Percentiles rank a stretch among this genome's conserved stretches.
phyloP scores from a whole-genome alignment of 2,888 invertebrate species.

The Lamellibrachia satsuma region DNA sequence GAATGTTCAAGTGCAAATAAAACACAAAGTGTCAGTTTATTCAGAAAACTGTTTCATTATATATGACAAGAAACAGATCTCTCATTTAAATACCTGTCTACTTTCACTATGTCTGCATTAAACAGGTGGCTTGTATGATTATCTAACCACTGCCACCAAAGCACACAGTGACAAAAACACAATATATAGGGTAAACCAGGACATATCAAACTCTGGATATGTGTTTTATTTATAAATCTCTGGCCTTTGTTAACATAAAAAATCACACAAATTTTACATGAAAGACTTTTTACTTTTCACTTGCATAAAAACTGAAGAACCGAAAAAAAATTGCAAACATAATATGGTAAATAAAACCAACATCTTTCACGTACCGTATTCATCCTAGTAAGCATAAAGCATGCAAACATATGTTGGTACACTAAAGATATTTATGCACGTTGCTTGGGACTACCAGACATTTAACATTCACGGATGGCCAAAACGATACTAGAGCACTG shows the following conservation, averaged over 20 bases:
- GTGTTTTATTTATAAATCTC: no score
- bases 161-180: no score
- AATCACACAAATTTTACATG: background rate
- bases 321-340: background rate
- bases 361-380: background rate
- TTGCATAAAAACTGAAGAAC: background rate
- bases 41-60: background rate
- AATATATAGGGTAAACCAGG: no score
- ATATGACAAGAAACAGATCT: background rate
- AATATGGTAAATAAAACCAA: background rate
- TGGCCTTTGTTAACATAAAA: background rate
- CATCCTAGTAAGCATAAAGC: no score
- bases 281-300: background rate
- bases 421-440: background rate
- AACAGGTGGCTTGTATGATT: background rate
- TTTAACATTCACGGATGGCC: no score
- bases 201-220: no score
- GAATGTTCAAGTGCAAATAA: background rate
- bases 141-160: no score
- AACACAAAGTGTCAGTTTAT: background rate
- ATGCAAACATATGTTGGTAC: no score
- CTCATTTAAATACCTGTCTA: background rate
- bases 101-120: background rate
- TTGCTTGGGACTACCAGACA: background rate
- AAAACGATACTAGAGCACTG: no score